These are phyloP conservation scores for Tragelaphus scriptus DNA, from an alignment of 2,113 vertebrate genomes.

Conservation along the genomic window DNA sequence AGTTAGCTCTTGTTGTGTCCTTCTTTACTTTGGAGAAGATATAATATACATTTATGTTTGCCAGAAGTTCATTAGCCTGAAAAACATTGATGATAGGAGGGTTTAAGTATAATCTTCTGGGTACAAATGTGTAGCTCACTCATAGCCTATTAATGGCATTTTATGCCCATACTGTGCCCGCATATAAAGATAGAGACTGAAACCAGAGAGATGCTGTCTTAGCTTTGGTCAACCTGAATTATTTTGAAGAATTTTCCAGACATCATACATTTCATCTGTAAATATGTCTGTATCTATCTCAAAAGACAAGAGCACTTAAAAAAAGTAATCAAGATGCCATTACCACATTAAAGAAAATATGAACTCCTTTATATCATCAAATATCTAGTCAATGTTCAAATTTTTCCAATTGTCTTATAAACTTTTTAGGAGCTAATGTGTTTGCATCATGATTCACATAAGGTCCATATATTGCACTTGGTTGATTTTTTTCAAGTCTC, in stretches of 20 bases:
- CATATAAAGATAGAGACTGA: background rate
- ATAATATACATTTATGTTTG: constrained; percentile 90
- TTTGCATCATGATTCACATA: background rate
- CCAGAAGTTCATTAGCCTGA: constrained; percentile 92
- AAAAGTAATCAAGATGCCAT: background rate
- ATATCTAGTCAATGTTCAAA: background rate
- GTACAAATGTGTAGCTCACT: background rate
- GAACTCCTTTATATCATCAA: background rate
- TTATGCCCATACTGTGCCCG: background rate
- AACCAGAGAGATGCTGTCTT: background rate
- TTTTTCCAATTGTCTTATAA: background rate
- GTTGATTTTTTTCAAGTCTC: background rate
- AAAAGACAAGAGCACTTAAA: background rate
- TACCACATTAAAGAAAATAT: background rate
- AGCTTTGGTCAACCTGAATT: background rate
- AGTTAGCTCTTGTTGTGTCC: constrained; percentile 83
- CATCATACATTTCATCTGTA: background rate
- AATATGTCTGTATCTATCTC: background rate
- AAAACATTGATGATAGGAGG: constrained; percentile 16
- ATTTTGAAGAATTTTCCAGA: background rate
- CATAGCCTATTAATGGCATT: background rate
- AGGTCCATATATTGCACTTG: background rate
- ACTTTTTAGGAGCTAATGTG: background rate
- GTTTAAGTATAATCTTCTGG: background rate
- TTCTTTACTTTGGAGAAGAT: constrained; percentile 82